Conservation (phyloP, 2,113 vertebrate genomes). For the Haliaeetus leucogaster region DNA sequence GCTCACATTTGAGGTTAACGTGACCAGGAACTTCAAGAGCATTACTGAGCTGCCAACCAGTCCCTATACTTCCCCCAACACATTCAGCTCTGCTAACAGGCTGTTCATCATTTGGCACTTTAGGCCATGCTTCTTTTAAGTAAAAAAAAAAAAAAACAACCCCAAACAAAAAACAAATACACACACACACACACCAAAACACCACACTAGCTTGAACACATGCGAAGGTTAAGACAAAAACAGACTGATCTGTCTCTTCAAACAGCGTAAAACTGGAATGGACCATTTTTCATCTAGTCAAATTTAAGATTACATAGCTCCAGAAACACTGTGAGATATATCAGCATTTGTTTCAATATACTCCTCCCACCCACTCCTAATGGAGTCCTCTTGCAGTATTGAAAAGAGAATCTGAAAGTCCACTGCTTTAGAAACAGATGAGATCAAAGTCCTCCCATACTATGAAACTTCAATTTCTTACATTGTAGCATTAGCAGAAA, state of each 20-base stretch:
- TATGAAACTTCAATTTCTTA: background rate
- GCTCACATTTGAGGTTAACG: background rate
- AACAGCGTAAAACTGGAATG: background rate
- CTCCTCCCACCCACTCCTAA: background rate
- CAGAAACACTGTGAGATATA: background rate
- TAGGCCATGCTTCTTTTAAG: background rate
- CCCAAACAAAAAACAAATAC: too few species aligned
- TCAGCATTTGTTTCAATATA: background rate
- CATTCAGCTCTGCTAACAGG: fast-evolving
- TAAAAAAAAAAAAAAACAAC: background rate
- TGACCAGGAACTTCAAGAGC: background rate
- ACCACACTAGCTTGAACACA: background rate
- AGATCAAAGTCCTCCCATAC: background rate
- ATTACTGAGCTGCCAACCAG: background rate
- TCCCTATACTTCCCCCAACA: background rate
- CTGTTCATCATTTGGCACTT: background rate
- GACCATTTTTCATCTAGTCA: background rate
- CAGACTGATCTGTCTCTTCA: background rate
- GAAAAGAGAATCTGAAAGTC: fast-evolving
- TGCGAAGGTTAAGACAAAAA: background rate
- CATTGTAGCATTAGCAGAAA: fast-evolving
- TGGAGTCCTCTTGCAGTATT: background rate
- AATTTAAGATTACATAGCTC: background rate
- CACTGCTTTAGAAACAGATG: background rate
- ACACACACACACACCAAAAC: too few species aligned